phyloP scores from a whole-genome alignment of 2,797 vertebrate species.

The Mastacembelus armatus region DNA sequence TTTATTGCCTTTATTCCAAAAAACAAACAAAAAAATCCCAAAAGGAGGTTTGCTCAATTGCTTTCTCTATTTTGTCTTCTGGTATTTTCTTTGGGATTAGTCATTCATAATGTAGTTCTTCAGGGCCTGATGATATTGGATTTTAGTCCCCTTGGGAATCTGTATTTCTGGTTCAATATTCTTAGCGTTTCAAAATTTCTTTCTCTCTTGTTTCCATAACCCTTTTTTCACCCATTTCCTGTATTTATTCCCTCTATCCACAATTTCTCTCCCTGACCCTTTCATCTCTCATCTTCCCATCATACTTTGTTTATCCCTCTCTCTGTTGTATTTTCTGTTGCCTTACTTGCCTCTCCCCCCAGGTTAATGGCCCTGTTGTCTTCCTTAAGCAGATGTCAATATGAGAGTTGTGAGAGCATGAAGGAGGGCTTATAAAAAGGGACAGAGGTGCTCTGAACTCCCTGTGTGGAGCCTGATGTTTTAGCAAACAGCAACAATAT shows the following conservation, averaged over 20 bases:
- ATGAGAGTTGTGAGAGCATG: slow-evolving; percentile 9
- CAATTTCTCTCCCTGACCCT: slow-evolving; percentile 44
- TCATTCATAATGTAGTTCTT: slow-evolving; percentile 44
- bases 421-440: slow-evolving; percentile 32
- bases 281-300: slow-evolving; percentile 27
- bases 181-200: slow-evolving; percentile 37
- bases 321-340: slow-evolving; percentile 24
- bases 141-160: slow-evolving; percentile 45
- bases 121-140: slow-evolving; percentile 52
- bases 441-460: slow-evolving; percentile 29
- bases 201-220: too few relatives aligned
- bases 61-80: slow-evolving; percentile 26
- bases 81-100: slow-evolving; percentile 40
- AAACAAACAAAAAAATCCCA: slow-evolving; percentile 4
- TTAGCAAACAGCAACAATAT: slow-evolving; percentile 20
- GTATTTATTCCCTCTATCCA: slow-evolving; percentile 37
- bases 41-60: slow-evolving; percentile 15
- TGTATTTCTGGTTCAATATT: slow-evolving; percentile 55
- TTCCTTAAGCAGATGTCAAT: slow-evolving; percentile 49
- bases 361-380: slow-evolving; percentile 48
- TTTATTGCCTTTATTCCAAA: slow-evolving; percentile 12
- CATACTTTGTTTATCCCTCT: slow-evolving; percentile 10
- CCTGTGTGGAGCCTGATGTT: slow-evolving; percentile 10
- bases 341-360: slow-evolving; percentile 18
- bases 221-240: slow-evolving; percentile 27